These are phyloP conservation scores for Noctuana brunneofusca DNA, from an alignment of 2,888 invertebrate genomes.

Conservation along the genomic window DNA sequence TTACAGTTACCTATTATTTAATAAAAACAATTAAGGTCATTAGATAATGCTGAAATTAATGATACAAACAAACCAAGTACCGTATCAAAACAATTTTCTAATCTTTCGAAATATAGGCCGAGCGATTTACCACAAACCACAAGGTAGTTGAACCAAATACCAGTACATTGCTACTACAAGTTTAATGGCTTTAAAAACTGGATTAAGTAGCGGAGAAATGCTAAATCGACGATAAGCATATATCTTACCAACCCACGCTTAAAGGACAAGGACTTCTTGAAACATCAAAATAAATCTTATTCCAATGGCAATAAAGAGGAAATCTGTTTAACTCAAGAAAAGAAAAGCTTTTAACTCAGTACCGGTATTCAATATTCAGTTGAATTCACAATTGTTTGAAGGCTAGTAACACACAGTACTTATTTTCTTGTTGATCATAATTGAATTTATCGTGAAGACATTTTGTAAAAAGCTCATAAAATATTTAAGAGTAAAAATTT, in stretches of 20 bases:
- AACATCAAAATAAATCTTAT: conserved; percentile 49
- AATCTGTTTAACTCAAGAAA: conserved; percentile 20
- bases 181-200: conserved; percentile 76
- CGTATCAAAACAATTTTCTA: conserved; percentile 17
- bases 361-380: conserved; percentile 44
- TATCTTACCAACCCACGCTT: conserved; percentile 76
- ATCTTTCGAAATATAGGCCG: conserved; percentile 27
- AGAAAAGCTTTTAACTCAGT: conserved; percentile 39
- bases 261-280: conserved; percentile 33
- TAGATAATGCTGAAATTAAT: too few relatives aligned
- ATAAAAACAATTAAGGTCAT: too few relatives aligned
- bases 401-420: conserved; percentile 23
- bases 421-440: not conserved
- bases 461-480: not conserved
- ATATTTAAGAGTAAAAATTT: not conserved
- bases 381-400: conserved; percentile 47
- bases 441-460: not conserved
- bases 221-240: conserved; percentile 78
- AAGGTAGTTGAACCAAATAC: conserved; percentile 53
- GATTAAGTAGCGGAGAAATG: conserved; percentile 80
- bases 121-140: conserved; percentile 42
- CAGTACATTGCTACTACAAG: conserved; percentile 73
- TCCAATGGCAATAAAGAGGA: conserved; percentile 43
- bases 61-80: not conserved
- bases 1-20: too few relatives aligned